Percentiles rank a stretch among this genome's conserved stretches.
phyloP scores from a whole-genome alignment of 2,113 vertebrate genomes.

The Callorhinus ursinus region DNA sequence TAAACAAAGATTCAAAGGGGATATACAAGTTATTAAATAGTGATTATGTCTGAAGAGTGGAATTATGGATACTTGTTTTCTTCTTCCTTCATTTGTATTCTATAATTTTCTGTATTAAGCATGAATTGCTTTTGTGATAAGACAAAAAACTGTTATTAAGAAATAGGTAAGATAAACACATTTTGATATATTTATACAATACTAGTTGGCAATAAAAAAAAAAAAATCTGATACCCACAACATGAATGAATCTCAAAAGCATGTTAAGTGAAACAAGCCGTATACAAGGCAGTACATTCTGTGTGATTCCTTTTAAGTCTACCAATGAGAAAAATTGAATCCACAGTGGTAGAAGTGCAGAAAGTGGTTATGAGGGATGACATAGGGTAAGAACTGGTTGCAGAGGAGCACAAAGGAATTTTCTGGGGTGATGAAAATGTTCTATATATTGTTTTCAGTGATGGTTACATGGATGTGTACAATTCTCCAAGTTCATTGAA shows the following conservation, averaged over 20 bases:
- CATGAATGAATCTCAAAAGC: conserved; percentile 22
- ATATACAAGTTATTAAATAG: conserved; percentile 4
- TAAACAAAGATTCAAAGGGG: neutral
- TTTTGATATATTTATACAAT: neutral
- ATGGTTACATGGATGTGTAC: neutral
- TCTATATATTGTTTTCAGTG: neutral
- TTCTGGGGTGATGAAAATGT: neutral
- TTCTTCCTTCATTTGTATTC: conserved; percentile 1
- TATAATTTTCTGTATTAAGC: neutral
- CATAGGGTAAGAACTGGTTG: neutral
- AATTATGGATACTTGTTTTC: neutral
- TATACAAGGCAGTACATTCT: neutral
- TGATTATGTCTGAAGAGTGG: neutral
- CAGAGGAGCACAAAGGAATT: neutral
- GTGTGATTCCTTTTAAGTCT: neutral
- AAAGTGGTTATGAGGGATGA: neutral
- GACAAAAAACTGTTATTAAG: neutral
- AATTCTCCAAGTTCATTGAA: neutral
- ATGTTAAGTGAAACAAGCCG: neutral
- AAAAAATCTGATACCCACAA: neutral
- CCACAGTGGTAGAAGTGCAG: neutral
- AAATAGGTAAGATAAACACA: neutral
- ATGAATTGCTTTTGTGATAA: conserved; percentile 6
- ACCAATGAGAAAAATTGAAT: neutral
- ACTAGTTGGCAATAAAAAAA: neutral